A percentile compares a stretch with the other conserved stretches of the same genome.
These are phyloP conservation scores for Meiosimyza platycephala DNA, from an alignment of 2,888 invertebrate genomes.

Conservation along the genomic window DNA sequence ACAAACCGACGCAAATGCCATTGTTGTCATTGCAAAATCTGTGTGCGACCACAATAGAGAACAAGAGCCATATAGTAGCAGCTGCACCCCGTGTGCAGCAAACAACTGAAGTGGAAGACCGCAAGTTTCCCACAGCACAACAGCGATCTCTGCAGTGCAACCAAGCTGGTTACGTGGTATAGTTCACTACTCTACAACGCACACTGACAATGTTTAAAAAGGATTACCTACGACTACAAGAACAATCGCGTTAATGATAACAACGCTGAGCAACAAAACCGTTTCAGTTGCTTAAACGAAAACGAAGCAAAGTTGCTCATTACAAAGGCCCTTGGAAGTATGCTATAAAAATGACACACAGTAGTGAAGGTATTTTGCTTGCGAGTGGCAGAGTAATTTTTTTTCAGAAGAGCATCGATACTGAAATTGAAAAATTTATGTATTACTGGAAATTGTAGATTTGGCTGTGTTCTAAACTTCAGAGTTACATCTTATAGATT, in stretches of 20 bases:
- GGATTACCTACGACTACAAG: slow-evolving; percentile 20
- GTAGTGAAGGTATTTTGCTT: no score
- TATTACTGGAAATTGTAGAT: no score
- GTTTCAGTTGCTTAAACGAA: no score
- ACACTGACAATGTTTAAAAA: slow-evolving; percentile 15
- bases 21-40: slow-evolving; percentile 7
- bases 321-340: slow-evolving; percentile 12
- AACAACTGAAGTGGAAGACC: slow-evolving; percentile 22
- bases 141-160: slow-evolving; percentile 12
- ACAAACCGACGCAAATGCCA: neutral
- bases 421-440: no score
- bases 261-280: no score
- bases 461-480: no score
- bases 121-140: slow-evolving; percentile 18
- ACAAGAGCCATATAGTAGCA: slow-evolving; percentile 8
- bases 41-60: slow-evolving; percentile 6
- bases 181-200: no score
- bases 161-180: neutral
- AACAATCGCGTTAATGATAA: neutral
- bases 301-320: slow-evolving; percentile 11
- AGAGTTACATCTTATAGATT: no score
- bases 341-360: neutral
- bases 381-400: no score
- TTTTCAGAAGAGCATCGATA: no score
- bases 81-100: slow-evolving; percentile 9